A percentile compares a stretch with the other conserved stretches of the same genome.
phyloP scores from a whole-genome alignment of 2,113 vertebrate genomes.

The Megalops atlanticus region DNA sequence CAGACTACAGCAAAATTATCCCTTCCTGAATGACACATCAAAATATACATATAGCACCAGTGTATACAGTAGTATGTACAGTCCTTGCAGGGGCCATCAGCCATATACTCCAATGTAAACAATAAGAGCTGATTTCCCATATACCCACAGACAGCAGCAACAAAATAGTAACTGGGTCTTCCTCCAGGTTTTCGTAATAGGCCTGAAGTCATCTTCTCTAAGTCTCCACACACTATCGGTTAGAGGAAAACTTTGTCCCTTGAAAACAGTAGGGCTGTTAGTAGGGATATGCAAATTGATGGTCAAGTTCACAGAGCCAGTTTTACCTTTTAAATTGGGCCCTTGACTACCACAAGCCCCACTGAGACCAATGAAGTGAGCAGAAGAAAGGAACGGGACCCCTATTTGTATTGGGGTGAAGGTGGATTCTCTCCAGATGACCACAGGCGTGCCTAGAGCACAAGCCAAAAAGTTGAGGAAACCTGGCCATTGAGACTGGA shows the following conservation, averaged over 20 bases:
- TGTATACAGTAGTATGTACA: slow-evolving; percentile 51
- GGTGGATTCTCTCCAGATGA: neutral
- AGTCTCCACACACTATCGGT: no score
- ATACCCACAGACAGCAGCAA: neutral
- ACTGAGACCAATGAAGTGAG: no score
- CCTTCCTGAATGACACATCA: slow-evolving; percentile 59
- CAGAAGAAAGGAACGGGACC: no score
- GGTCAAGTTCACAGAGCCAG: no score
- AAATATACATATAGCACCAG: slow-evolving; percentile 84
- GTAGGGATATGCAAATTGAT: no score
- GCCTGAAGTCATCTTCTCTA: no score
- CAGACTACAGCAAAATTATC: slow-evolving; percentile 22
- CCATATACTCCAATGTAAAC: slow-evolving; percentile 58
- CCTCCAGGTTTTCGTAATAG: neutral
- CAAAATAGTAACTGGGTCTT: neutral
- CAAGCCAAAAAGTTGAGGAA: no score
- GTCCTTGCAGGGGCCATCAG: slow-evolving; percentile 55
- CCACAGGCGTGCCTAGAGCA: no score
- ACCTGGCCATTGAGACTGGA: neutral
- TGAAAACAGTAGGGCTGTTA: no score
- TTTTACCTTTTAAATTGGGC: no score
- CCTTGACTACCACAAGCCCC: no score
- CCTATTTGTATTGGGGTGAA: neutral
- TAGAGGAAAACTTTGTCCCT: no score
- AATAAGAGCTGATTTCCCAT: slow-evolving; percentile 41